phyloP scores from a whole-genome alignment of 2,797 vertebrate species.

The Semotilus atromaculatus region DNA sequence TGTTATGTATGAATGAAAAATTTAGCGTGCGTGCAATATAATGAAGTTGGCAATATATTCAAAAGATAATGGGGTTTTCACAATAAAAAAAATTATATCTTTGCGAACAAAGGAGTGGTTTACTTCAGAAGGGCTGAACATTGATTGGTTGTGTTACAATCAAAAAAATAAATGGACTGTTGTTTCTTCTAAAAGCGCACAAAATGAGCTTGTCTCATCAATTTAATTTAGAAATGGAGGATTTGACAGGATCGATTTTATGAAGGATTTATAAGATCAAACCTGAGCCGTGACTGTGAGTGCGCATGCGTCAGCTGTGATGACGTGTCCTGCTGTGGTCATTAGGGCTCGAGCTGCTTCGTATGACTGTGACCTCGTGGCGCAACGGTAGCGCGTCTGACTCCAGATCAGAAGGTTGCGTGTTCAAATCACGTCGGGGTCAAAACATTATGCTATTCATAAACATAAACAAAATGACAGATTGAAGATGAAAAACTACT shows the following conservation, averaged over 20 bases:
- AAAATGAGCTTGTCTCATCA: no score
- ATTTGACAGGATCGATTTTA: no score
- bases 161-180: background rate
- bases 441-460: constrained; percentile 19
- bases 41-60: background rate
- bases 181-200: background rate
- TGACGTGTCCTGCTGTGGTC: no score
- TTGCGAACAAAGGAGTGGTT: background rate
- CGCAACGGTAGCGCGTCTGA: constrained; percentile 68
- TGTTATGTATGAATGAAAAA: background rate
- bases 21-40: background rate
- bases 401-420: constrained; percentile 68
- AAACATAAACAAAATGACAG: background rate
- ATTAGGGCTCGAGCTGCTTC: fast-evolving
- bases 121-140: no score
- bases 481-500: no score
- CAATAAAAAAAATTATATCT: background rate
- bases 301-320: background rate
- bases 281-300: background rate
- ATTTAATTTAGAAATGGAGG: no score
- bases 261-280: background rate
- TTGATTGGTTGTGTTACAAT: background rate
- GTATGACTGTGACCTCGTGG: constrained; percentile 49
- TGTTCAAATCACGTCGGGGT: constrained; percentile 67
- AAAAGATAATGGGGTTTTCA: background rate